phyloP scores from a whole-genome alignment of 2,888 invertebrate species.

The Chalcis sispes region DNA sequence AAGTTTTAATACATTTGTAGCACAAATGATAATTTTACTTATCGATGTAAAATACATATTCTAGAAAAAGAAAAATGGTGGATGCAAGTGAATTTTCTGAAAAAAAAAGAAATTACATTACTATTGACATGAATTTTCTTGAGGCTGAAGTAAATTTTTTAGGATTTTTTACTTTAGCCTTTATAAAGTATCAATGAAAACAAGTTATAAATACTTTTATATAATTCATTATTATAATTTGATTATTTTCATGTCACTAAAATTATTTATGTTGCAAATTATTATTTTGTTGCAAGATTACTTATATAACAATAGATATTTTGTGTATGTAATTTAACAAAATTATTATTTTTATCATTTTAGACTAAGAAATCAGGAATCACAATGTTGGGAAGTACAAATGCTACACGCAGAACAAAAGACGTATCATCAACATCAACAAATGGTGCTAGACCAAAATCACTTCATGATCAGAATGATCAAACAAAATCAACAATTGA shows the following conservation, averaged over 20 bases:
- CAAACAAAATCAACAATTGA: constrained; percentile 44
- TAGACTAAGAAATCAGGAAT: constrained; percentile 69
- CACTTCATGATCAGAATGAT: constrained; percentile 52
- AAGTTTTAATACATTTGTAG: constrained; percentile 48
- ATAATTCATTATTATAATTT: constrained; percentile 11
- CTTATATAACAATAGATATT: constrained; percentile 5
- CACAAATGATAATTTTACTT: constrained; percentile 50
- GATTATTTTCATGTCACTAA: constrained; percentile 1
- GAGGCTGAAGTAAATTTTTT: constrained; percentile 64
- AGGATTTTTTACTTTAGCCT: constrained; percentile 26
- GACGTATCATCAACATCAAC: constrained; percentile 62
- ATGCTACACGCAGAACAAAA: constrained; percentile 69
- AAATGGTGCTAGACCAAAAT: constrained; percentile 61
- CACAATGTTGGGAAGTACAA: constrained; percentile 69
- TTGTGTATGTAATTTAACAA: constrained; percentile 15
- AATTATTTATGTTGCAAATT: constrained; percentile 38
- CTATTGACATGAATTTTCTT: constrained; percentile 66
- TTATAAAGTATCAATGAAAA: constrained; percentile 3
- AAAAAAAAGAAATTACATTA: constrained; percentile 60
- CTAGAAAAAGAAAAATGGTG: constrained; percentile 35
- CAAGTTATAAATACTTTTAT: background rate
- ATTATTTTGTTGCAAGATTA: constrained; percentile 21
- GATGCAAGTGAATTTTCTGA: constrained; percentile 39
- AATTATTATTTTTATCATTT: constrained; percentile 54
- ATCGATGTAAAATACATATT: constrained; percentile 32